Conservation (phyloP, 2,888 invertebrate genomes). For the Pachydiplax longipennis region DNA sequence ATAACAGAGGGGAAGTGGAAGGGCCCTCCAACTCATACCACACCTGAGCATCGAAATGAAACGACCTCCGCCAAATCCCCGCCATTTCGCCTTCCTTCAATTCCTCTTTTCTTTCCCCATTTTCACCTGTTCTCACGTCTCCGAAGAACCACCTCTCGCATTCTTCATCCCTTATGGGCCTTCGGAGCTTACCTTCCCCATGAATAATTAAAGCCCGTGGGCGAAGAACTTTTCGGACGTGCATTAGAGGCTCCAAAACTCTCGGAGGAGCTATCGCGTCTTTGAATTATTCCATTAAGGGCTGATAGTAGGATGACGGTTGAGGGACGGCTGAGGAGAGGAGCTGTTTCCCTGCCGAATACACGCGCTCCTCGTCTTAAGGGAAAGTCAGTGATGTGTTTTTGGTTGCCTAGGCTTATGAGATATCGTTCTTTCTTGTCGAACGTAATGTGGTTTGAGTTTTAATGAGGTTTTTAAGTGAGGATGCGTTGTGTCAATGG, state of each 20-base stretch:
- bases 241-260: conserved; percentile 17
- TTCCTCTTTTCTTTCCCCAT: neutral
- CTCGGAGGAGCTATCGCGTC: conserved; percentile 36
- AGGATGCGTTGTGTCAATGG: too few relatives aligned
- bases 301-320: conserved; percentile 6
- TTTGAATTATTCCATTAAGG: conserved; percentile 35
- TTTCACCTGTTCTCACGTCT: neutral
- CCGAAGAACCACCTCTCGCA: neutral
- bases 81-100: too few relatives aligned
- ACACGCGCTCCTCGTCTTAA: neutral
- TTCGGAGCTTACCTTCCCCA: conserved; percentile 5
- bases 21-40: neutral
- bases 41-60: neutral
- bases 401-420: neutral
- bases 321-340: neutral
- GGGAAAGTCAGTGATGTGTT: neutral
- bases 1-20: neutral
- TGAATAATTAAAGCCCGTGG: conserved; percentile 4
- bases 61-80: neutral
- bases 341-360: neutral
- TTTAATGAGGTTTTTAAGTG: too few relatives aligned
- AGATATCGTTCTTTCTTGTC: neutral
- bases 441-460: too few relatives aligned
- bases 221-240: neutral
- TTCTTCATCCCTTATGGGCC: neutral